These are phyloP conservation scores for Junonia oenone DNA, from an alignment of 2,888 invertebrate species.

Conservation along the genomic window DNA sequence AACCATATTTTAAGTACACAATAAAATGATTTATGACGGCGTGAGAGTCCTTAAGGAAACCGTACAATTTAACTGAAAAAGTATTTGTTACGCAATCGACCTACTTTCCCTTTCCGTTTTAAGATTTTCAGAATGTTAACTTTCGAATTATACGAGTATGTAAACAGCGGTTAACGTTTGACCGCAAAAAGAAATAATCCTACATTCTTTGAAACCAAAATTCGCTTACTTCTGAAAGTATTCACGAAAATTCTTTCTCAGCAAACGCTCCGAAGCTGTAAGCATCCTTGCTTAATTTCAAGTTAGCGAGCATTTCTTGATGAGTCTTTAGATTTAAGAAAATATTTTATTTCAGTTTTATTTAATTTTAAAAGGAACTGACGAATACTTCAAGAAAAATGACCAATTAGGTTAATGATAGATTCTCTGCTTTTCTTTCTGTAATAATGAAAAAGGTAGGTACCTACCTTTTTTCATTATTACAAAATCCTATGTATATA, in stretches of 20 bases:
- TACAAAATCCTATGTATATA: too few relatives aligned
- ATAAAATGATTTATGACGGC: conserved; percentile 23
- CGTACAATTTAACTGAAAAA: conserved; percentile 18
- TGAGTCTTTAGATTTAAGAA: too few relatives aligned
- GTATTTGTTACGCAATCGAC: conserved; percentile 10
- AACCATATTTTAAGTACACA: conserved; percentile 21
- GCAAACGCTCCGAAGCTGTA: neutral
- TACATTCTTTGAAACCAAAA: neutral
- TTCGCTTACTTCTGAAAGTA: neutral
- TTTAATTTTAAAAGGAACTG: too few relatives aligned
- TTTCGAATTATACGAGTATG: neutral
- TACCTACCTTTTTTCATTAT: too few relatives aligned
- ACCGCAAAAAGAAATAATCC: conserved; percentile 1
- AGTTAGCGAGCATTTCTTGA: too few relatives aligned
- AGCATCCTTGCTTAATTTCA: too few relatives aligned
- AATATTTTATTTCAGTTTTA: too few relatives aligned
- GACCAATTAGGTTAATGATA: too few relatives aligned
- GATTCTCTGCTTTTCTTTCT: too few relatives aligned
- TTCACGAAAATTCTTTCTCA: neutral
- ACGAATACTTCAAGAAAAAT: too few relatives aligned
- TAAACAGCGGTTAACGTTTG: neutral
- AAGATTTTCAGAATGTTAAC: neutral
- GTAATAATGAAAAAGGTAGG: too few relatives aligned
- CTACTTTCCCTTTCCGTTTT: conserved; percentile 10
- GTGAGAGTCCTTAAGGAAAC: conserved; percentile 19